Evolutionary conservation across 2,113 vertebrate genomes (phyloP).

Genomic region (Calidris pugnax): DNA sequence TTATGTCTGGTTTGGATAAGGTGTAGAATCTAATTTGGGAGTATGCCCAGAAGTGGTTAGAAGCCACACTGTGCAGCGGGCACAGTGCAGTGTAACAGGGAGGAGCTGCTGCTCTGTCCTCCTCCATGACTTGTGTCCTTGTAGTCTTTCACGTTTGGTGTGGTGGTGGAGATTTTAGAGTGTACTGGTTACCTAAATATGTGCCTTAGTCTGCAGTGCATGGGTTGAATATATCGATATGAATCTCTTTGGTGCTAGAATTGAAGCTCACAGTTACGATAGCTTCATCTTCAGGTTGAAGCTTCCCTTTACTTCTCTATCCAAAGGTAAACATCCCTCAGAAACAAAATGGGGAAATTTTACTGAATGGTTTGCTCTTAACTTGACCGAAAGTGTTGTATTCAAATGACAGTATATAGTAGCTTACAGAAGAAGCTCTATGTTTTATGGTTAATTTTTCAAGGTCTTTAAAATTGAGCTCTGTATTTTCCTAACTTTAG

Average conservation of each 20-base stretch:
- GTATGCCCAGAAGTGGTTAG: background rate
- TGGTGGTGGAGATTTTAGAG: background rate
- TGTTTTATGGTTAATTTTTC: background rate
- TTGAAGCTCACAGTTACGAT: background rate
- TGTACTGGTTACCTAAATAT: background rate
- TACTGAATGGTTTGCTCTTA: background rate
- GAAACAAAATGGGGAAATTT: background rate
- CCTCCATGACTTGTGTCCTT: background rate
- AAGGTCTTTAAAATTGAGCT: background rate
- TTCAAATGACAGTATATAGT: background rate
- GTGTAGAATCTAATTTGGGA: background rate
- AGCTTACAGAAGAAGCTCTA: background rate
- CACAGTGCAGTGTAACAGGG: background rate
- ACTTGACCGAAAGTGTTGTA: background rate
- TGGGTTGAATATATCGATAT: background rate
- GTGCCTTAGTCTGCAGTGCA: background rate
- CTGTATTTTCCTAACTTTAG: slow-evolving; percentile 68
- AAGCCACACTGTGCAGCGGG: background rate
- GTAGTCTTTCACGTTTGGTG: background rate
- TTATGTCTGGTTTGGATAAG: background rate
- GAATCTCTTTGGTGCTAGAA: background rate
- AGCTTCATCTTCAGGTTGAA: background rate
- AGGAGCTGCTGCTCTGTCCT: background rate
- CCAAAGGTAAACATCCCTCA: background rate
- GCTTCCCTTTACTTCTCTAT: background rate